A percentile compares a stretch with the other conserved stretches of the same genome.
Conservation (phyloP, 92 coral and sea anemone genomes). For the Zoanthus solanderi region DNA sequence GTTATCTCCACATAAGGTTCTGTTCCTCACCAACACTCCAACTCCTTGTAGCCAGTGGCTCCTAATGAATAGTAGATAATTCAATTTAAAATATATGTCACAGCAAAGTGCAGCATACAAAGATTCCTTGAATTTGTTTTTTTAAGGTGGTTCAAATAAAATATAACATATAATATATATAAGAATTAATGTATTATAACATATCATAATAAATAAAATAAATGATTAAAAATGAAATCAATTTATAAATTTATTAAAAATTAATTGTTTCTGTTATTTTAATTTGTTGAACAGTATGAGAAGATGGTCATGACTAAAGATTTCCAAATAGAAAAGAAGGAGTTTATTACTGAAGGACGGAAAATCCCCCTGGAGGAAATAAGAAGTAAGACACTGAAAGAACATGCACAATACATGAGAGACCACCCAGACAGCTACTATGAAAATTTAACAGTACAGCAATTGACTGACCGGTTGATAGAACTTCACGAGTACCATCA, state of each 20-base stretch:
- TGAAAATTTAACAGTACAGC: background rate
- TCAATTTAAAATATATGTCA: background rate
- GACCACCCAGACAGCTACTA: slow-evolving; percentile 37
- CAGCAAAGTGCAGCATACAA: background rate
- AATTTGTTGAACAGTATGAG: background rate
- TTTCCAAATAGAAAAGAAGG: background rate
- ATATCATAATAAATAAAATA: background rate
- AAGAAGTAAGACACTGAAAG: slow-evolving; percentile 36
- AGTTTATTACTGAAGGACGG: slow-evolving; percentile 41
- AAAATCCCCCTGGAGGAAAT: slow-evolving; percentile 51
- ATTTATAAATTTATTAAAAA: background rate
- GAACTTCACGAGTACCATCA: slow-evolving; percentile 37
- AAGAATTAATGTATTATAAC: too few relatives aligned
- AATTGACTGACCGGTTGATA: slow-evolving; percentile 29
- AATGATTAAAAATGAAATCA: background rate
- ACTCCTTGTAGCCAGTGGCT: background rate
- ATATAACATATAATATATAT: background rate
- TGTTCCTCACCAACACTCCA: background rate
- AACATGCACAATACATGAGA: slow-evolving; percentile 47
- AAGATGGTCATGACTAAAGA: slow-evolving; percentile 4
- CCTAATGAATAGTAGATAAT: background rate
- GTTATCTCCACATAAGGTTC: background rate
- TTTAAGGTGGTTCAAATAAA: background rate
- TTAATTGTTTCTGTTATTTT: background rate
- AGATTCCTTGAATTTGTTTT: background rate